phyloP scores from a whole-genome alignment of 2,113 vertebrate genomes.

The Chelonoidis abingdonii region DNA sequence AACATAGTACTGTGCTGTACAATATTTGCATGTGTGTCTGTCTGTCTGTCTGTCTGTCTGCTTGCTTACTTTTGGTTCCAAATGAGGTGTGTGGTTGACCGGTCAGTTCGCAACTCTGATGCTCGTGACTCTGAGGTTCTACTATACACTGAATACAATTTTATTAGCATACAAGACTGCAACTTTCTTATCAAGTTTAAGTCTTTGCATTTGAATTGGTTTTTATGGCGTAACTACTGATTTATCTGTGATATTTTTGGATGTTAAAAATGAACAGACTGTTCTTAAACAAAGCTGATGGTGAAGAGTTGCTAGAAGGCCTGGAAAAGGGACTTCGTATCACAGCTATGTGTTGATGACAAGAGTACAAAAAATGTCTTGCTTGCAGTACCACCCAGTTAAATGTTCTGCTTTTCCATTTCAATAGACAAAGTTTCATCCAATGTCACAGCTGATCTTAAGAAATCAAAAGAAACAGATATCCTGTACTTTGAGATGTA shows the following conservation, averaged over 20 bases:
- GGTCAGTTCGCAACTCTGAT: too few relatives aligned
- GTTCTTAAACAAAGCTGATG: not conserved
- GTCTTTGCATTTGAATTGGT: not conserved
- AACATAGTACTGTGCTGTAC: too few relatives aligned
- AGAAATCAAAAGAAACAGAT: not conserved
- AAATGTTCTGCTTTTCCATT: not conserved
- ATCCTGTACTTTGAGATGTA: not conserved
- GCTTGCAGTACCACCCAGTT: not conserved
- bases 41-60: too few relatives aligned
- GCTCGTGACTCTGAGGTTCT: too few relatives aligned
- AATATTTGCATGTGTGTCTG: too few relatives aligned
- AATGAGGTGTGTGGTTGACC: too few relatives aligned
- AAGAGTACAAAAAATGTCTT: not conserved
- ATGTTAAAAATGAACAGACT: not conserved
- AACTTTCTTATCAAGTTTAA: not conserved
- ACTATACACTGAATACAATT: not conserved
- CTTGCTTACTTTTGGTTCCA: too few relatives aligned
- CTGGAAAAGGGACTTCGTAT: not conserved
- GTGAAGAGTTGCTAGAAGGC: not conserved
- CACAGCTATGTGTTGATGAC: not conserved
- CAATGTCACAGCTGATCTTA: not conserved
- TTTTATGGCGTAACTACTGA: not conserved
- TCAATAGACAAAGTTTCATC: not conserved
- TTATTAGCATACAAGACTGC: not conserved
- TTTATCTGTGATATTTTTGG: not conserved